Evolutionary conservation across 2,113 vertebrate species (phyloP), one percentile per base, ranked within the genome.

Genomic region (Herpetotheres cachinnans): DNA sequence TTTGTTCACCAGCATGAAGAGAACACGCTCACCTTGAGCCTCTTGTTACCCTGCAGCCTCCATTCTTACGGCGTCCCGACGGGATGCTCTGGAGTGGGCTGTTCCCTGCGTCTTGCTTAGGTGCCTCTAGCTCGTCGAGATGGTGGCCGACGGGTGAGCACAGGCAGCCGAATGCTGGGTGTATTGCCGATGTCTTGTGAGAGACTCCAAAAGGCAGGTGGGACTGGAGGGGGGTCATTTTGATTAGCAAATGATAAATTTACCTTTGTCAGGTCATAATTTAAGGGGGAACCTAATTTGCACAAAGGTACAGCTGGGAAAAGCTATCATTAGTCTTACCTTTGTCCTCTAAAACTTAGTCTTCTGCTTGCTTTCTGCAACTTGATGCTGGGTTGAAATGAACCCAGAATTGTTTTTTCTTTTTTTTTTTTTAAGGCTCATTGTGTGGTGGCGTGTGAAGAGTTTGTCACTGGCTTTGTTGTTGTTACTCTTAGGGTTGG

Each of bases 1-100:
- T 82, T 59, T 47, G 24, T 62, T 86, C 5, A 7, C 20, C 71
- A 71, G 20, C 1, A 0, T 27, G 29, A 49, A 59, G 63, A 67
- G 65, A 66, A 44, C 0, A 0, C 16, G 20, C 25, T 73, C 4
- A 0, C 56, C 62, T 42, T 42, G 58, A 70, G n/a, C 38, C 47
- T 70, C 59, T 50, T 16, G 11, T 20, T 56, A 6, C 52, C 58
- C 24, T 30, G 16, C 63, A 83, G 65, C 27, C 38, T 71, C 29
- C 1, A 5, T 49, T 38, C 9, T 5, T 55, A 0, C 18, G 11
- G 30, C 0, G 1, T 32, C 67, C 50, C 15, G 6, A 0, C 0
- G 10, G 79, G 49, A 14, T 56, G 54, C 76, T 66, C 34, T 44
- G 88, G 38, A 42, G 34, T 1, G 8, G 44, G 72, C 44, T 70